A percentile compares a stretch with the other conserved stretches of the same genome.
Evolutionary conservation across 64 coral and sea anemone species (phyloP).

Genomic region (Dendrophyllia cribrosa): DNA sequence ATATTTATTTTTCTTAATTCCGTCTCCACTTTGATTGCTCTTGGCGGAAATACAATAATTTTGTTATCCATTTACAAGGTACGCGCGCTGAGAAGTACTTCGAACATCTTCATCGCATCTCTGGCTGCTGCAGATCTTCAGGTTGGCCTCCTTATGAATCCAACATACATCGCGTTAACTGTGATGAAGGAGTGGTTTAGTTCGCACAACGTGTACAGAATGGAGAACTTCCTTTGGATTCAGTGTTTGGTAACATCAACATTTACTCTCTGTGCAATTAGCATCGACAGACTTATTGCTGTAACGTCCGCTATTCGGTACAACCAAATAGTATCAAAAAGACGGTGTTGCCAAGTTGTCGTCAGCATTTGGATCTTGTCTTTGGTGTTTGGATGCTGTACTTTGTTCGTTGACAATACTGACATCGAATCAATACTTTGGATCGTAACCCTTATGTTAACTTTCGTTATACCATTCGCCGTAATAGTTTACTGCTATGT

Average conservation of each 20-base stretch:
- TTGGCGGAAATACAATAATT: constrained; percentile 61
- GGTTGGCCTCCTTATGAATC: constrained; percentile 55
- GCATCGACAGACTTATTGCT: constrained; percentile 50
- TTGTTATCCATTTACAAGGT: constrained; percentile 66
- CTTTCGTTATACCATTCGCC: constrained; percentile 39
- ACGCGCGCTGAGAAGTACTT: constrained; percentile 38
- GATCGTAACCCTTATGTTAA: constrained; percentile 30
- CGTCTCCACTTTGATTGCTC: constrained; percentile 3
- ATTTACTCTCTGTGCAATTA: constrained; percentile 53
- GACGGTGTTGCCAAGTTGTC: not conserved
- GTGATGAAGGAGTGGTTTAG: not conserved
- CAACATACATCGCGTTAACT: constrained; percentile 40
- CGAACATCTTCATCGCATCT: constrained; percentile 74
- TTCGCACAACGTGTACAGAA: constrained; percentile 24
- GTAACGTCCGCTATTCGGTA: constrained; percentile 39
- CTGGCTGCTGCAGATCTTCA: constrained; percentile 65
- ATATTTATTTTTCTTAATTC: constrained; percentile 60
- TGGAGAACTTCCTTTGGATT: constrained; percentile 78
- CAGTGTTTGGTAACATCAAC: constrained; percentile 67
- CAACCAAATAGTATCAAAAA: constrained; percentile 24
- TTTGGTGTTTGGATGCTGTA: not conserved
- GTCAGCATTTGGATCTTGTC: constrained; percentile 19
- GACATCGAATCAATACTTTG: constrained; percentile 21
- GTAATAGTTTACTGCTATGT: constrained; percentile 60
- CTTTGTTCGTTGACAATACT: not conserved